Base-by-base conservation (phyloP, 2,888 invertebrate species). In the Papilio elwesi region DNA sequence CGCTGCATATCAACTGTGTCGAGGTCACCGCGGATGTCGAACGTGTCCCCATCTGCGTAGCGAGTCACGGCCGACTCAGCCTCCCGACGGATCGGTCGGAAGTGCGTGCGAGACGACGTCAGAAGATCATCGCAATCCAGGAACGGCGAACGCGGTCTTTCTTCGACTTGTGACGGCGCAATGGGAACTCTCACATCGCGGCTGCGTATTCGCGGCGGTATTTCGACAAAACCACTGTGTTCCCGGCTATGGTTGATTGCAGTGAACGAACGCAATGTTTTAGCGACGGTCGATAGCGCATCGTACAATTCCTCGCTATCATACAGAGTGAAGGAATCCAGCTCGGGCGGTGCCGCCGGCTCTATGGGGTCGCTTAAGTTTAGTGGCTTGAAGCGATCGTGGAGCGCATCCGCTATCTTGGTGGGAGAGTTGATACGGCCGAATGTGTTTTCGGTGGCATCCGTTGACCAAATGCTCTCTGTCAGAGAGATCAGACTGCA, bases 71-170 rank as follows among this genome's bases (percentile, higher is more conserved):
- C 88, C 67, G 87, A 86, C 55, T 87, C 87, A 65, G 85, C 79
- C 77, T 94, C 94, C 80, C 95, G 95, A 80, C 95, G 95, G 79
- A 98, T 97, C 15, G 98, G 97, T 78, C 96, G 95, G 92, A 98
- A 98, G 90, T 98, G 98, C 74, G 97, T 97, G 77, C 96, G 95
- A 76, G 96, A 94, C 9, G 97, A 96, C 16, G 96, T 96, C 75
- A 97, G 93, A 78, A 97, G 90, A 88, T 97, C 97, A 83, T 97
- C 97, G 78, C 94, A 94, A n/a, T 88, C 89, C 78, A 77, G 79
- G 16, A 65, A 94, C 77, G 78, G 80, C 15, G 66, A 94, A 88
- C 85, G 95, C 95, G 47, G 95, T 95, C 95, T 81, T 95, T 95
- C 49, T 92, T 94, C 81, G 70, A 68, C 67, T 71, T 70, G 74